Percentiles rank a stretch among this genome's conserved stretches.
phyloP scores from a whole-genome alignment of 2,888 invertebrate genomes.

The Netelia inedita region DNA sequence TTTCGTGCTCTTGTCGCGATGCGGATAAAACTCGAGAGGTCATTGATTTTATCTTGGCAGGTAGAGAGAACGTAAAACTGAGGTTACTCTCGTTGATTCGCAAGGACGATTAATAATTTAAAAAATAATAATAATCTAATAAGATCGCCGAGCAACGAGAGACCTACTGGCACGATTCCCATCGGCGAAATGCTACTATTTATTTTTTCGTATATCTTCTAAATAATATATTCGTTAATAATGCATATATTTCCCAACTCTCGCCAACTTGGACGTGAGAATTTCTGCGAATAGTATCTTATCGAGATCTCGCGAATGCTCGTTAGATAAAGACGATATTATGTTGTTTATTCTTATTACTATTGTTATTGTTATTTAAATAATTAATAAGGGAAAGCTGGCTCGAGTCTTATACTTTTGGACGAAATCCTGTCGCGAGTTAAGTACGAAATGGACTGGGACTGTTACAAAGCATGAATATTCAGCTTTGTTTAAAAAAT shows the following conservation, averaged over 20 bases:
- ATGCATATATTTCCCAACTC: conserved; percentile 34
- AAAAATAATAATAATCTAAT: conserved; percentile 1
- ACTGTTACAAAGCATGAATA: no score
- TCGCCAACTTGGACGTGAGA: conserved; percentile 21
- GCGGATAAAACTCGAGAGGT: conserved; percentile 29
- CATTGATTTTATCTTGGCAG: conserved; percentile 60
- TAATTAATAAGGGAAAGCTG: no score
- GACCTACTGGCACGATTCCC: conserved; percentile 72
- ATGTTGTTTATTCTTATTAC: neutral
- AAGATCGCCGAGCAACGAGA: conserved; percentile 42
- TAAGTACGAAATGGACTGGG: no score
- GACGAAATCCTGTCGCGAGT: no score
- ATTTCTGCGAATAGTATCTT: neutral
- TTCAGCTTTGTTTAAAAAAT: no score
- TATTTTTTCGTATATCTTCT: conserved; percentile 23
- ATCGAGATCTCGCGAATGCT: conserved; percentile 31
- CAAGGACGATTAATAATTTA: conserved; percentile 37
- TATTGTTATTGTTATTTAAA: neutral
- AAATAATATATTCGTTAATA: conserved; percentile 38
- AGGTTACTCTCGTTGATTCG: conserved; percentile 14
- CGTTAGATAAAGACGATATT: conserved; percentile 13
- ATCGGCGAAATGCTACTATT: conserved; percentile 54
- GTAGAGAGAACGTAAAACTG: conserved; percentile 33
- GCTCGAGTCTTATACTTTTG: no score
- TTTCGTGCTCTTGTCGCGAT: conserved; percentile 26